Conservation (phyloP, 2,797 vertebrate genomes). For the Esox lucius region DNA sequence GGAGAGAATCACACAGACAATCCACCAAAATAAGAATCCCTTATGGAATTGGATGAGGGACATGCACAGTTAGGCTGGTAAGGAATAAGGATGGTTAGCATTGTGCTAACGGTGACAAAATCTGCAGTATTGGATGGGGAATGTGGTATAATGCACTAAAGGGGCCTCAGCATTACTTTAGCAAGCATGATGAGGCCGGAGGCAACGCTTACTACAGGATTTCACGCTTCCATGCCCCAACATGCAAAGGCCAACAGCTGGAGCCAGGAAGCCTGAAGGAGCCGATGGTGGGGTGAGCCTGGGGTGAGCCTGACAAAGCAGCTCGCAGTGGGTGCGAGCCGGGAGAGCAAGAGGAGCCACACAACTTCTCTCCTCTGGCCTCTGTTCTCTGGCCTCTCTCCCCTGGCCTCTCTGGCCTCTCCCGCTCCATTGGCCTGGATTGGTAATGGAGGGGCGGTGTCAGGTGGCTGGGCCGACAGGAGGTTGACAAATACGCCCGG, state of each 20-base stretch:
- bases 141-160: constrained; percentile 38
- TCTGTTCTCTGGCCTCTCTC: too few species aligned
- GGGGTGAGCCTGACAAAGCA: constrained; percentile 40
- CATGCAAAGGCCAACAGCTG: constrained; percentile 54
- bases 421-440: constrained; percentile 46
- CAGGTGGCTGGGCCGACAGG: constrained; percentile 60
- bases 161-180: constrained; percentile 49
- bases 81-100: constrained; percentile 34
- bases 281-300: constrained; percentile 18
- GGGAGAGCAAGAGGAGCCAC: constrained; percentile 50
- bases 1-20: constrained; percentile 45
- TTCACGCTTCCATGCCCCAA: not conserved
- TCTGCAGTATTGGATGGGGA: constrained; percentile 21
- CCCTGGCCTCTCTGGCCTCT: not conserved
- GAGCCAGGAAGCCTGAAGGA: constrained; percentile 41
- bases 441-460: constrained; percentile 54
- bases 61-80: constrained; percentile 33
- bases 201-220: constrained; percentile 38
- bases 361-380: constrained; percentile 26
- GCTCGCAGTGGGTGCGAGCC: constrained; percentile 30
- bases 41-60: constrained; percentile 47
- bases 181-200: constrained; percentile 44
- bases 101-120: constrained; percentile 44
- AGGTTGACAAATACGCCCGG: constrained; percentile 70
- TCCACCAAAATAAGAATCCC: constrained; percentile 52